phyloP scores from a whole-genome alignment of 2,113 vertebrate species.

The Sebastes schlegelii region DNA sequence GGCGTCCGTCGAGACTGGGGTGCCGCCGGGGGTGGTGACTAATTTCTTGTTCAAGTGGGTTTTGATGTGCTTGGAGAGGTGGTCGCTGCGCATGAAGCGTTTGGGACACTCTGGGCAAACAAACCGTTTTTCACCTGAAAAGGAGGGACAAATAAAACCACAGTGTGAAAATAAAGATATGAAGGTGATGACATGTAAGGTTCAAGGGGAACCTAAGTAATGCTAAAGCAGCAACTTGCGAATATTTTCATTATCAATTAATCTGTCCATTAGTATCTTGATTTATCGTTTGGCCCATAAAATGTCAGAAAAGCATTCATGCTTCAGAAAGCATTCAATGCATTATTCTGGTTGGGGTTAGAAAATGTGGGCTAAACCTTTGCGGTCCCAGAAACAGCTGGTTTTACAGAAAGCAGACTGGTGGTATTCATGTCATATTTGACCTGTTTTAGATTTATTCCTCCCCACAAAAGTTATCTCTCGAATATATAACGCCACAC shows the following conservation, averaged over 20 bases:
- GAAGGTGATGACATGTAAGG: neutral
- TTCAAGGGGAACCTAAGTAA: neutral
- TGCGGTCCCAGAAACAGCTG: too few species aligned
- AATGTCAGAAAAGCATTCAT: neutral
- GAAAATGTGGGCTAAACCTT: too few species aligned
- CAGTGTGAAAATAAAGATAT: neutral
- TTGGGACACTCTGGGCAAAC: conserved; percentile 93
- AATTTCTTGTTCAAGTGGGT: conserved; percentile 96
- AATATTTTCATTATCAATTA: neutral
- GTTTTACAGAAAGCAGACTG: too few species aligned
- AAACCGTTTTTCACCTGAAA: conserved; percentile 94
- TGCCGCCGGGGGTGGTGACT: neutral
- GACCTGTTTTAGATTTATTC: too few species aligned
- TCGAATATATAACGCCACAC: too few species aligned
- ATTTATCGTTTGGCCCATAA: neutral
- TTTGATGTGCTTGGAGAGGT: conserved; percentile 96
- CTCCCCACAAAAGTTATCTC: too few species aligned
- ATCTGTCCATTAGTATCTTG: neutral
- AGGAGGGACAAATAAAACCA: neutral
- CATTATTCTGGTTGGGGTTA: too few species aligned
- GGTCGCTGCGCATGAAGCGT: conserved; percentile 97
- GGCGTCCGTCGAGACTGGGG: conserved; percentile 73
- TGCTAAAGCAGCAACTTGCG: neutral
- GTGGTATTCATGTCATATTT: too few species aligned
- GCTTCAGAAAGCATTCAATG: too few species aligned